Percentiles rank a stretch among this genome's conserved stretches.
Evolutionary conservation across 1,140 invertebrate species (phyloP).

Genomic region (Drosophila azteca): DNA sequence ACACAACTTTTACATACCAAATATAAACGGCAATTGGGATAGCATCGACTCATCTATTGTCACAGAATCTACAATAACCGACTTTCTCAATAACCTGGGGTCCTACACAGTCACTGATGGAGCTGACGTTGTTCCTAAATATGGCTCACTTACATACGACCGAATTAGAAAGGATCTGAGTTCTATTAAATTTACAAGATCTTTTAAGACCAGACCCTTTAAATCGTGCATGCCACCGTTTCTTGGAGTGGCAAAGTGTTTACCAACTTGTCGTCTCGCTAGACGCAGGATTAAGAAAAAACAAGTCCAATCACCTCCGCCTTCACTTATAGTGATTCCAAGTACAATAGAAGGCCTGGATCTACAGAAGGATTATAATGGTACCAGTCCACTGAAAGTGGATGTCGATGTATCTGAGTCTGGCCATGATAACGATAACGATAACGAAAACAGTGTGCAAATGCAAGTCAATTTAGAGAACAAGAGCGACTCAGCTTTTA

Average conservation of each 20-base stretch:
- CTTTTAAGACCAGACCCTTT: slow-evolving; percentile 27
- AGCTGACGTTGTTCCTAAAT: slow-evolving; percentile 77
- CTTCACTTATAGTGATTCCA: background rate
- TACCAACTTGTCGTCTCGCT: slow-evolving; percentile 57
- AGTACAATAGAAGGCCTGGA: background rate
- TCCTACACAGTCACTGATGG: slow-evolving; percentile 62
- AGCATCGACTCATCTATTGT: slow-evolving; percentile 26
- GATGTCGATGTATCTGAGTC: slow-evolving; percentile 29
- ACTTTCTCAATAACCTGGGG: slow-evolving; percentile 14
- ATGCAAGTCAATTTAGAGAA: background rate
- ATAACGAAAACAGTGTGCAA: slow-evolving; percentile 13
- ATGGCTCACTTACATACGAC: slow-evolving; percentile 61
- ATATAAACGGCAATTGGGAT: slow-evolving; percentile 88
- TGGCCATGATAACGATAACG: background rate
- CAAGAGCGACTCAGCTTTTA: slow-evolving; percentile 10
- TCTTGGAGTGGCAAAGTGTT: slow-evolving; percentile 68
- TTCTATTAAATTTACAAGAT: slow-evolving; percentile 35
- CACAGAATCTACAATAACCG: slow-evolving; percentile 8
- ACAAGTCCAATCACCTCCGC: background rate
- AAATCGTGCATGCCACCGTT: slow-evolving; percentile 48
- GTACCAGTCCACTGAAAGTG: slow-evolving; percentile 39
- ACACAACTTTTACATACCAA: slow-evolving; percentile 83
- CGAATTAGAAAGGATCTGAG: slow-evolving; percentile 76
- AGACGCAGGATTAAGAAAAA: slow-evolving; percentile 8
- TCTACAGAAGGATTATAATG: background rate